Conservation (phyloP, 2,797 vertebrate genomes). For the Muscicapa comitata region DNA sequence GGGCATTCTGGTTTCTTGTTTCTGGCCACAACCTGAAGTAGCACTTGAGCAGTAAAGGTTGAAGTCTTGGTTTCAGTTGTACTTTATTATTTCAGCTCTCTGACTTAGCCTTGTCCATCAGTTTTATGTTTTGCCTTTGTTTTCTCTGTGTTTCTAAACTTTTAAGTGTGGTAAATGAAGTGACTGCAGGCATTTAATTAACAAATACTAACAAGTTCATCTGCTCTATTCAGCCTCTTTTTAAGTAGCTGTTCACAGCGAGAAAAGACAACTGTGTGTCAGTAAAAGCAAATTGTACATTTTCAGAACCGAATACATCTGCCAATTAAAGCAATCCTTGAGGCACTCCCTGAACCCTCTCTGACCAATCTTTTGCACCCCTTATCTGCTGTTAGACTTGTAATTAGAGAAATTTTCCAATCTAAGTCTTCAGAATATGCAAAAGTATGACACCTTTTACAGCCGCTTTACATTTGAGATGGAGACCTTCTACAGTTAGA, state of each 20-base stretch:
- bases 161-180: background rate
- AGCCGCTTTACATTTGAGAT: background rate
- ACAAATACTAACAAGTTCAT: background rate
- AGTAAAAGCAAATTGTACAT: background rate
- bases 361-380: background rate
- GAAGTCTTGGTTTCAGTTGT: background rate
- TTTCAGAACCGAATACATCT: background rate
- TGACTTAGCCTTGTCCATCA: background rate
- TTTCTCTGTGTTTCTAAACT: background rate
- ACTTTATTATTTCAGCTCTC: background rate
- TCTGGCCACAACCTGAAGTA: background rate
- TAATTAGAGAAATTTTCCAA: background rate
- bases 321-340: background rate
- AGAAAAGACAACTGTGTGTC: background rate
- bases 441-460: accelerated
- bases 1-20: background rate
- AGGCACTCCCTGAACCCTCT: background rate
- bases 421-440: background rate
- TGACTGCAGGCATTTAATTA: background rate
- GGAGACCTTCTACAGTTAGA: background rate
- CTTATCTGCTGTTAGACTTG: background rate
- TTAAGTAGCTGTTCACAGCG: background rate
- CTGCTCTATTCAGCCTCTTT: background rate
- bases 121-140: background rate
- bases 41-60: background rate